A percentile compares a stretch with the other conserved stretches of the same genome.
phyloP scores from a whole-genome alignment of 2,113 vertebrate species.

The Pipa parva region DNA sequence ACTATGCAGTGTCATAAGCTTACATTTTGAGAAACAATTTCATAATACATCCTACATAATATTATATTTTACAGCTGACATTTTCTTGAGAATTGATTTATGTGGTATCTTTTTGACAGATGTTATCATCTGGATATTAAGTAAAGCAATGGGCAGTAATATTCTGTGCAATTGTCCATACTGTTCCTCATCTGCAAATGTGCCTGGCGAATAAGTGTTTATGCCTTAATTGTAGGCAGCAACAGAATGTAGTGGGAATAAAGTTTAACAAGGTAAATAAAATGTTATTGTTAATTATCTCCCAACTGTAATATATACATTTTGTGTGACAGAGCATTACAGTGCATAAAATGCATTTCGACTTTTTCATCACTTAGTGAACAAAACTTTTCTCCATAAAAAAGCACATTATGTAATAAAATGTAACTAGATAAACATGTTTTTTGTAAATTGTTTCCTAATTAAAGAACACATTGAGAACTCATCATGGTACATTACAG shows the following conservation, averaged over 20 bases:
- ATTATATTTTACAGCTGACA: no score
- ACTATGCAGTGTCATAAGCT: no score
- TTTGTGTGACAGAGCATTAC: slow-evolving; percentile 22
- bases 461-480: slow-evolving; percentile 39
- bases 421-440: slow-evolving; percentile 34
- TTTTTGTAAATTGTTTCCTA: slow-evolving; percentile 38
- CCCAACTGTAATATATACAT: slow-evolving; percentile 26
- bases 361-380: slow-evolving; percentile 6
- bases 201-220: background rate
- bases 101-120: no score
- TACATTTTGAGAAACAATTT: no score
- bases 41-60: no score
- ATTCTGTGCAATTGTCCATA: background rate
- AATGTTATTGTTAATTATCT: slow-evolving; percentile 42
- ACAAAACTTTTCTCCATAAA: slow-evolving; percentile 36
- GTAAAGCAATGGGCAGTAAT: no score
- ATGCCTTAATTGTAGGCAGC: background rate
- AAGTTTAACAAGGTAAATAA: slow-evolving; percentile 38
- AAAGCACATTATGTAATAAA: slow-evolving; percentile 29
- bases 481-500: slow-evolving; percentile 29
- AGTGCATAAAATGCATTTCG: background rate
- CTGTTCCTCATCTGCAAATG: background rate
- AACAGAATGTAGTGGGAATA: slow-evolving; percentile 21
- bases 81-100: no score
- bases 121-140: no score